Evolutionary conservation across 2,888 invertebrate species (phyloP).

Genomic region (Sturmia bella): DNA sequence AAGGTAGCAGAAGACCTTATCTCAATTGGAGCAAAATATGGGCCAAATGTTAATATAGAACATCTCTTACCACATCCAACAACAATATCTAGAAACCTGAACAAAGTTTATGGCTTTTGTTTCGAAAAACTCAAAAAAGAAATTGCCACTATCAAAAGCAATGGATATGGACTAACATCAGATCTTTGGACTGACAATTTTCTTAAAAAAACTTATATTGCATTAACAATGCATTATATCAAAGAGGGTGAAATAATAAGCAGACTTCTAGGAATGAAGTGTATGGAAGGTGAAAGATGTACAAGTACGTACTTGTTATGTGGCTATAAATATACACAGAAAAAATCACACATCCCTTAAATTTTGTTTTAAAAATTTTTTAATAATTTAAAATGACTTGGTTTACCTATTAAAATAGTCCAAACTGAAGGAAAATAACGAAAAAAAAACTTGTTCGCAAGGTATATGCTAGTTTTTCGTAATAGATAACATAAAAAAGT

Average conservation of each 20-base stretch:
- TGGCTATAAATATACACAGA: not conserved
- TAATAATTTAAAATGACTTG: too few relatives aligned
- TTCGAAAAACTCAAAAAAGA: slow-evolving; percentile 48
- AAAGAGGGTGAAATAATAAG: slow-evolving; percentile 40
- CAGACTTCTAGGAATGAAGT: slow-evolving; percentile 56
- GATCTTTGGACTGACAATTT: slow-evolving; percentile 62
- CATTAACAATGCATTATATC: slow-evolving; percentile 63
- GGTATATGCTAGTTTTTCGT: not conserved
- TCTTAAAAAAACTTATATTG: slow-evolving; percentile 45
- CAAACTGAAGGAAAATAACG: not conserved
- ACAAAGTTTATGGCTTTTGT: slow-evolving; percentile 19
- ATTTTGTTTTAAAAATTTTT: too few relatives aligned
- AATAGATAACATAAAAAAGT: slow-evolving; percentile 5
- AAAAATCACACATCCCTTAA: too few relatives aligned
- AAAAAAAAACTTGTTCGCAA: not conserved
- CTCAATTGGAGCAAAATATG: slow-evolving; percentile 54
- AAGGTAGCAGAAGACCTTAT: slow-evolving; percentile 36
- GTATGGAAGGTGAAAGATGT: slow-evolving; percentile 53
- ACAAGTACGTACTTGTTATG: slow-evolving; percentile 46
- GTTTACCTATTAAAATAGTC: slow-evolving; percentile 1
- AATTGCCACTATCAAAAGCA: slow-evolving; percentile 51
- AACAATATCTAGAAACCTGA: slow-evolving; percentile 59
- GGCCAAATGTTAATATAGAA: slow-evolving; percentile 49
- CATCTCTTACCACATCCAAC: slow-evolving; percentile 56
- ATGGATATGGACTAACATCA: slow-evolving; percentile 58